Base-by-base conservation (phyloP, 2,113 vertebrate species). In the Tichodroma muraria region DNA sequence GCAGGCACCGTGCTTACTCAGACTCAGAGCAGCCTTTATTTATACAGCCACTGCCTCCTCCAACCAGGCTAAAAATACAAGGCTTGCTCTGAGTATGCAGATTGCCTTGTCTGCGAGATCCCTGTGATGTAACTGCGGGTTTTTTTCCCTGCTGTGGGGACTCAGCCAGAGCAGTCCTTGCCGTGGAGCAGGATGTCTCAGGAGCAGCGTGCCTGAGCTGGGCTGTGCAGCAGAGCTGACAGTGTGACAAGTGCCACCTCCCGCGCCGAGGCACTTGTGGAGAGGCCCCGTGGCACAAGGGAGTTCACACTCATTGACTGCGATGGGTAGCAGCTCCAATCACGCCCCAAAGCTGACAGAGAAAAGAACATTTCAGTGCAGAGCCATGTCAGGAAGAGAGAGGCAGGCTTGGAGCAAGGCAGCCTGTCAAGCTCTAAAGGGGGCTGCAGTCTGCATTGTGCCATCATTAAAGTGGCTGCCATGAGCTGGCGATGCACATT, bases 401-500 rank as follows among this genome's bases (percentile, higher is more conserved):
- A 45, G 73, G 90, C 63, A 2, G 81, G 77, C 94, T 87, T 1
- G 0, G 80, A 90, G 94, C 82, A 22, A 83, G 72, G 86, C 95
- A 87, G 86, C n/a, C 86, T 93, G 93, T 89, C 91, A 94, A 92
- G 91, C 77, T 91, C 87, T 85, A 73, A 76, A 89, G 94, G 93
- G 77, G 66, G 33, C 78, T 47, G 70, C 75, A 47, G 2, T 84
- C 90, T 90, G 94, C 18, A 3, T 3, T 7, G 87, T 76, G 93
- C 91, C 78, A 27, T 76, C 52, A 59, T 89, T 65, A 66, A 68
- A 89, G 93, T 30, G 70, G 20, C 84, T 93, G 95, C 77, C 80
- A 65, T 94, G 80, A 93, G 53, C 53, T 50, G 94, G 73, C 0
- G 2, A 33, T 38, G 63, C 63, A n/a, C 69, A 47, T 89, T 79